Base-by-base conservation (phyloP, 1,140 invertebrate genomes). In the Drosophila seguyi region DNA sequence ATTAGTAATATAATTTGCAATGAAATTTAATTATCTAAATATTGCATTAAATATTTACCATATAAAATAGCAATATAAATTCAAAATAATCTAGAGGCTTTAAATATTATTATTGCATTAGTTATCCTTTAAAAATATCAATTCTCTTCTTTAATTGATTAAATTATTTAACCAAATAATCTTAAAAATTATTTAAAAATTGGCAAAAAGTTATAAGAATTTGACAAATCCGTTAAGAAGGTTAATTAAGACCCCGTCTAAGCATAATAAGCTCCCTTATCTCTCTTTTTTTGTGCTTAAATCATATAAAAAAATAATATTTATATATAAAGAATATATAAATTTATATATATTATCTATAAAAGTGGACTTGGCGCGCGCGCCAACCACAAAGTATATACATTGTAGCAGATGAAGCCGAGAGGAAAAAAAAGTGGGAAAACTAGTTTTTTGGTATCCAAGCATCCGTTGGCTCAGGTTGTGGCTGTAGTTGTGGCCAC, bases 401-500 rank as follows among this genome's bases (percentile, higher is more conserved):
- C 41, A 45, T 50, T 56, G 31, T 69, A 44, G 45, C 47, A 72
- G 31, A 63, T 67, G 52, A 55, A 75, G 38, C 57, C 31, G 50
- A 31, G 41, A 20, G 13, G 53, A 72, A 61, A 69, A 62, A 86
- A 87, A 87, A 87, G 84, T 88, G 84, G 84, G 84, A 84, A 87
- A 87, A 87, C 84, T 87, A 87, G 84, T 87, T 87, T 87, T 86
- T 80, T 84, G 85, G 84, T 86, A 80, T 87, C 74, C 61, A 50
- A 87, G 84, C 83, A 87, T 87, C 83, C 83, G 83, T 88, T 83
- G 83, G 82, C 83, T 82, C 83, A 87, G 83, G 83, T 87, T 82
- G 83, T 79, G 59, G 73, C 44, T 67, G 68, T 63, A 61, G 77
- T 74, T 62, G 62, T 22, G 71, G 72, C 29, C 56, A 55, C 47